phyloP scores from a whole-genome alignment of 2,888 invertebrate species.

The Amphipoea oculea region DNA sequence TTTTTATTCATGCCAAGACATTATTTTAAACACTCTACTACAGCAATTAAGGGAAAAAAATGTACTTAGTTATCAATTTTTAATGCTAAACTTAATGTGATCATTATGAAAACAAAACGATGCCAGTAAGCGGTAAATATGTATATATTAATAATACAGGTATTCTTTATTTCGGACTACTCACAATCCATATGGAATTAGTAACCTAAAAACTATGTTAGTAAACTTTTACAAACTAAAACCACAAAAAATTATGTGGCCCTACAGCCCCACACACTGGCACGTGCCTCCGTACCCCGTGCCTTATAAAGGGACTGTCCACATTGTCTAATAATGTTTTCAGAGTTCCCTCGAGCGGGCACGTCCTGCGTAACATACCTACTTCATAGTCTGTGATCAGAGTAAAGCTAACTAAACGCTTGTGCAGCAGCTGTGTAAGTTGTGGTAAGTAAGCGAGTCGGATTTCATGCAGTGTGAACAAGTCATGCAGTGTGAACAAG shows the following conservation, averaged over 20 bases:
- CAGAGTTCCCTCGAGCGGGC: background rate
- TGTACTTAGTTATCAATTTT: background rate
- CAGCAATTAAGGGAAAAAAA: background rate
- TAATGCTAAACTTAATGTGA: background rate
- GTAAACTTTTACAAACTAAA: too few relatives aligned
- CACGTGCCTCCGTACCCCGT: background rate
- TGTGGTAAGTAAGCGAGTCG: background rate
- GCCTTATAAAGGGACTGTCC: background rate
- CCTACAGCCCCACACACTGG: too few relatives aligned
- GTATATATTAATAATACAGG: too few relatives aligned
- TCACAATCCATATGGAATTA: too few relatives aligned
- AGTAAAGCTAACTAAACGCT: conserved; percentile 6
- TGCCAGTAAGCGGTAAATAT: background rate
- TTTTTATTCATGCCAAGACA: background rate
- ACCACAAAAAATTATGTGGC: too few relatives aligned
- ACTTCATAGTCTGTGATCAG: background rate
- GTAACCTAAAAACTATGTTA: too few relatives aligned
- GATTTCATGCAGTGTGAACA: conserved; percentile 7
- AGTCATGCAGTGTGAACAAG: background rate
- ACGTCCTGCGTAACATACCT: too few relatives aligned
- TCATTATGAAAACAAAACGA: background rate
- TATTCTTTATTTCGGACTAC: too few relatives aligned
- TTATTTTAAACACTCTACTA: background rate
- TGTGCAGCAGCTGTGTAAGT: background rate
- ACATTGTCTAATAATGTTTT: background rate